These are phyloP conservation scores for Xyrichtys novacula DNA, from an alignment of 2,797 vertebrate genomes.

Conservation along the genomic window DNA sequence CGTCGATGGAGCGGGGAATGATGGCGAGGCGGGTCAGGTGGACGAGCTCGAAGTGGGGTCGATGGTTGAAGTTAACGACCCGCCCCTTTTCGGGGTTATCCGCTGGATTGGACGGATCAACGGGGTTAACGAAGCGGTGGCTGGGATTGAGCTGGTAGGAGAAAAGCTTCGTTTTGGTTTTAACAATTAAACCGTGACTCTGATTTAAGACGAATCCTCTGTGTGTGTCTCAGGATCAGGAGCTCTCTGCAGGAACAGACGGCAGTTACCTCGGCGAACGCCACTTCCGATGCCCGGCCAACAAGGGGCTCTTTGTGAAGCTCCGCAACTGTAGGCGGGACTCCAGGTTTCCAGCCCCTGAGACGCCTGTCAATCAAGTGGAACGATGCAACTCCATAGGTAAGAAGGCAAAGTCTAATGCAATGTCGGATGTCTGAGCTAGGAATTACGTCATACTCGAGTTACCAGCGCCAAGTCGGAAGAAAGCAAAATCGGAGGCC, in stretches of 20 bases:
- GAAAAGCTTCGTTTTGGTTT: neutral
- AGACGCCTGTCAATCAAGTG: conserved; percentile 85
- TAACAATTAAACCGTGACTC: no score
- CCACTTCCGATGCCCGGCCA: conserved; percentile 85
- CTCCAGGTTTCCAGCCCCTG: conserved; percentile 85
- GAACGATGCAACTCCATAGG: conserved; percentile 89
- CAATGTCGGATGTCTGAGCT: no score
- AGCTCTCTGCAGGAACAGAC: conserved; percentile 85
- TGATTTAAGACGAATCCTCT: rapidly evolving
- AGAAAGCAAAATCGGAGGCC: no score
- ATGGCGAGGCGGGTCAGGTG: conserved; percentile 18
- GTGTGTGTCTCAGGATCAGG: conserved; percentile 81
- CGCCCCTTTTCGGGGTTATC: conserved; percentile 88
- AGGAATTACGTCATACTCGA: no score
- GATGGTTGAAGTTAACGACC: conserved; percentile 89
- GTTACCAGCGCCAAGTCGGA: no score
- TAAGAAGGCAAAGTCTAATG: conserved; percentile 24
- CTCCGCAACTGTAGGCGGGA: conserved; percentile 86
- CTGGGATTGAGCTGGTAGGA: conserved; percentile 87
- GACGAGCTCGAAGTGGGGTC: conserved; percentile 83
- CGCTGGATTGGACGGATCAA: conserved; percentile 86
- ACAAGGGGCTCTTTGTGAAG: conserved; percentile 89
- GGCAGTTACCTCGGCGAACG: conserved; percentile 85
- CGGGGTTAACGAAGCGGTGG: conserved; percentile 77
- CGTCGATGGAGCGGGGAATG: neutral